These are phyloP conservation scores for Neogobius melanostomus DNA, from an alignment of 2,113 vertebrate species.

Conservation along the genomic window DNA sequence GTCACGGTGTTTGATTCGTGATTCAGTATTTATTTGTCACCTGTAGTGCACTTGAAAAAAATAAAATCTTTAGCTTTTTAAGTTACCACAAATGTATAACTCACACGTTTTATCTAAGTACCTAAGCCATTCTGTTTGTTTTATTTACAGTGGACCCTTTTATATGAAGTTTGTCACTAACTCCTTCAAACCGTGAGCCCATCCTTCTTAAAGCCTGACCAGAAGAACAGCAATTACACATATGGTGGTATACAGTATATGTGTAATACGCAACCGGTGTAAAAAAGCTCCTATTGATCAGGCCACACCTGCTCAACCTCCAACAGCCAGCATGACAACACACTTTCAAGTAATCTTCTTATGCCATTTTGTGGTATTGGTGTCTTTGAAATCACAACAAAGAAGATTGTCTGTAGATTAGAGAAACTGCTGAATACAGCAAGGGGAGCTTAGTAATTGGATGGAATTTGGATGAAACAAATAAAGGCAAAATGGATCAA, in stretches of 20 bases:
- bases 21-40: no score
- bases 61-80: no score
- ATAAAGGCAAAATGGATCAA: neutral
- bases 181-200: neutral
- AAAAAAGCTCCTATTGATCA: conserved; percentile 41
- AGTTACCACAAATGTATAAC: no score
- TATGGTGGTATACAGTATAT: conserved; percentile 2
- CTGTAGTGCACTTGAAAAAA: no score
- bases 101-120: no score
- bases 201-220: neutral
- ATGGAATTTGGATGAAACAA: neutral
- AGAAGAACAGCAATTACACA: neutral
- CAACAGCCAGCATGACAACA: conserved; percentile 20
- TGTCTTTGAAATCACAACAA: conserved; percentile 25
- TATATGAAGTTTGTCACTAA: no score
- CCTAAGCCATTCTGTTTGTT: no score
- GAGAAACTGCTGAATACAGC: conserved; percentile 4
- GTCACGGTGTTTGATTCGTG: no score
- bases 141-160: no score
- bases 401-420: conserved; percentile 16
- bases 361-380: conserved; percentile 8
- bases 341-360: conserved; percentile 22
- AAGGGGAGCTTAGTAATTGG: neutral
- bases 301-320: conserved; percentile 34
- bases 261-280: neutral